Evolutionary conservation across 37 sponge, comb jelly and placozoan species (phyloP).

Genomic region (Ephydatia muelleri): DNA sequence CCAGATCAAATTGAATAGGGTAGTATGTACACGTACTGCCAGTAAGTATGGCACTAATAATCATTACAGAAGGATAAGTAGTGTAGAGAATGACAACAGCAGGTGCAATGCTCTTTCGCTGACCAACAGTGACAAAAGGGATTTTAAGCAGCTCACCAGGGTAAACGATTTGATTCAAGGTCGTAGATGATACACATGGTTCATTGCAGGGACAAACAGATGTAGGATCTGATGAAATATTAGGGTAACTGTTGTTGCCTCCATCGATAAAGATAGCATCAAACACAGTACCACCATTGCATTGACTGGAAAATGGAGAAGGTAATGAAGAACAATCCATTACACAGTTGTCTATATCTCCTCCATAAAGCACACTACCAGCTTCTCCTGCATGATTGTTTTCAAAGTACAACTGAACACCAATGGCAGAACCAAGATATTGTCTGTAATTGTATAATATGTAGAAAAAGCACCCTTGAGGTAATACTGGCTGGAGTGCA

Average conservation of each 20-base stretch:
- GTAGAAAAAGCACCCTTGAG: constrained; percentile 8
- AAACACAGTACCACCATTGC: neutral
- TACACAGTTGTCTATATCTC: constrained; percentile 7
- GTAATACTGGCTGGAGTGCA: too few relatives aligned
- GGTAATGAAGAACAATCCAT: neutral
- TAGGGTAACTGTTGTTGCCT: neutral
- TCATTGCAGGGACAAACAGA: neutral
- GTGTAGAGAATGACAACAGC: neutral
- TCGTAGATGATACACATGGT: neutral
- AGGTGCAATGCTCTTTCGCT: constrained; percentile 2
- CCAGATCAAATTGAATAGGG: neutral
- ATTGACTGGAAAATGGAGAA: too few relatives aligned
- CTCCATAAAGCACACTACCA: constrained; percentile 32
- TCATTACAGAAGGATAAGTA: neutral
- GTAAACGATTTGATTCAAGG: neutral
- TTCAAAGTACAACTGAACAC: constrained; percentile 9
- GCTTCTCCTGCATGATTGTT: constrained; percentile 8
- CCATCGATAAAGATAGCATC: neutral
- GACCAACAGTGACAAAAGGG: neutral
- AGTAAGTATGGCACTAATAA: neutral
- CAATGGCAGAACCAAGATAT: too few relatives aligned
- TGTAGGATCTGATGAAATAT: constrained; percentile 4
- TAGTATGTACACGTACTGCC: neutral
- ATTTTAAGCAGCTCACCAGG: neutral
- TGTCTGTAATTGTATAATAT: neutral